Conservation (phyloP, 2,888 invertebrate genomes). For the Amitus sp. region DNA sequence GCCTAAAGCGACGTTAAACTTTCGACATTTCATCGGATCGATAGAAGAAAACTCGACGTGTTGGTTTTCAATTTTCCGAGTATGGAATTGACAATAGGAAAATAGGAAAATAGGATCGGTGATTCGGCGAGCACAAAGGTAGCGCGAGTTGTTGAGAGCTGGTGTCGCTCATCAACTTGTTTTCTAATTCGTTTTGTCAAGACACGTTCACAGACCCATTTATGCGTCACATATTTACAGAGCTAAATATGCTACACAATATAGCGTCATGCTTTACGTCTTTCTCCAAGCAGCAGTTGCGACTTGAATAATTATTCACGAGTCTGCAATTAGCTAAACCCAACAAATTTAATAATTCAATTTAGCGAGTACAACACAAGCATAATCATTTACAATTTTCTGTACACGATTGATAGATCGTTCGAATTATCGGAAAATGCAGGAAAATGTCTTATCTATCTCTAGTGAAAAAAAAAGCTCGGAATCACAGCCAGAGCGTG, state of each 20-base stretch:
- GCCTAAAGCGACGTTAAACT: too few relatives aligned
- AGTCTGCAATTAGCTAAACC: slow-evolving; percentile 59
- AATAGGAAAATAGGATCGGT: too few relatives aligned
- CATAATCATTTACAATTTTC: too few relatives aligned
- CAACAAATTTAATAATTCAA: slow-evolving; percentile 61
- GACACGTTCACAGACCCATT: slow-evolving; percentile 22
- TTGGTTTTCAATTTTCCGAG: too few relatives aligned
- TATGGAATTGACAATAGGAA: too few relatives aligned
- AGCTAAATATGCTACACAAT: slow-evolving; percentile 30
- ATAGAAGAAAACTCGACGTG: too few relatives aligned
- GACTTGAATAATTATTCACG: slow-evolving; percentile 56
- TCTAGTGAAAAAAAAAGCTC: slow-evolving; percentile 6
- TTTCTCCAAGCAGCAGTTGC: slow-evolving; percentile 31
- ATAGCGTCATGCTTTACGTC: slow-evolving; percentile 32
- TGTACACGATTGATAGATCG: too few relatives aligned
- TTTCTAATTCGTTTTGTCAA: background rate
- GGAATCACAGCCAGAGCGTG: slow-evolving; percentile 23
- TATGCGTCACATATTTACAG: slow-evolving; percentile 22
- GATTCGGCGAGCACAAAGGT: too few relatives aligned
- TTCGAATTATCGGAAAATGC: background rate
- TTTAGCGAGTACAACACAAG: too few relatives aligned
- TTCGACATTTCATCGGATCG: too few relatives aligned
- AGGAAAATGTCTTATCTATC: slow-evolving; percentile 22
- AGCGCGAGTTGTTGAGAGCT: background rate
- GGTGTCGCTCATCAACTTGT: background rate